Evolutionary conservation across 2,888 invertebrate genomes (phyloP), one percentile per base, ranked within the genome.

Genomic region (Dione vanillae): DNA sequence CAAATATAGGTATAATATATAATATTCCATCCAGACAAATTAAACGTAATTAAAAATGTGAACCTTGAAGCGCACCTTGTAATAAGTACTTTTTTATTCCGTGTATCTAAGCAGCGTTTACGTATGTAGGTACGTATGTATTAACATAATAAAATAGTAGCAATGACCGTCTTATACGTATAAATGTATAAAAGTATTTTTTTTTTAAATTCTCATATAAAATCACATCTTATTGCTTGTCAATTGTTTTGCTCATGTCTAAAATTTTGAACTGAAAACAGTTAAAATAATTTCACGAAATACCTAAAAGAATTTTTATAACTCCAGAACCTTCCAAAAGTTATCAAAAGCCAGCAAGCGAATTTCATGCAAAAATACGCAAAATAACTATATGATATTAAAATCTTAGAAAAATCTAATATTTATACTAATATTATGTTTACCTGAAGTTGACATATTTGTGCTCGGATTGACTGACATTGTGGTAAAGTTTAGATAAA

Each of bases 401-500:
- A 10, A 16, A 37, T 16, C 10, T 16, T n/a, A 37, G 1, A 54
- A 37, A 54, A 54, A 54, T 5, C 16, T n/a, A 11, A 37, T n/a
- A 54, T 10, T n/a, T n/a, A n/a, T n/a, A n/a, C 9, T n/a, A 54
- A 54, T 37, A 54, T 35, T 6, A 54, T 71, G 61, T 49, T 69
- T 69, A 72, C 72, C 72, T 72, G 69, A 40, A 87, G 83, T 76
- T 58, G 85, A 79, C 54, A 88, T 85, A 73, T 89, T 80, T 20
- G 88, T 16, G 47, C 64, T 81, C 58, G 88, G 86, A 75, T 86
- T 83, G 72, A 82, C 82, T 65, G 90, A 87, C 90, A 90, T 90
- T 61, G 77, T 81, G 68, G 65, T 70, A 51, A 59, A 70, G 68
- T 70, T 74, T 43, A 19, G 51, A 77, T 78, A 78, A 69, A 65